Percentiles rank a stretch among this genome's conserved stretches.
Evolutionary conservation across 92 coral and sea anemone species (phyloP).

Genomic region (Actinostola sp.): DNA sequence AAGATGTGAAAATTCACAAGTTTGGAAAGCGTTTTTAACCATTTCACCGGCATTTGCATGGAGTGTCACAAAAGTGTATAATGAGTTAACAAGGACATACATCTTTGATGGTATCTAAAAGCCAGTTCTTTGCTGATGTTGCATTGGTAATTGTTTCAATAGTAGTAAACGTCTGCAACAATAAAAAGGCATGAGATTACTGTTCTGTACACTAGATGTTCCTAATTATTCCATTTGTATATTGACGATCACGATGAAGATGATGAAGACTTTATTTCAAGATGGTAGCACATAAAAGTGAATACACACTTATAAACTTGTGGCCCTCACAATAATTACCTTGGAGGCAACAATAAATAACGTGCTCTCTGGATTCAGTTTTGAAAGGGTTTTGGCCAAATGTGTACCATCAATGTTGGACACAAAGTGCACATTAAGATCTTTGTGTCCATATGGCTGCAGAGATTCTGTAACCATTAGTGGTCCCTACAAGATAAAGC

Average conservation of each 20-base stretch:
- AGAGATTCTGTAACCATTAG: slow-evolving; percentile 97
- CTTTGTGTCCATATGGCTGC: slow-evolving; percentile 79
- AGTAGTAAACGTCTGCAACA: slow-evolving; percentile 93
- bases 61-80: not conserved
- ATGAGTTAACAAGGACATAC: slow-evolving; percentile 37
- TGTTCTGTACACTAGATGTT: too few species aligned
- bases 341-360: slow-evolving; percentile 92
- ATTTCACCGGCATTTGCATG: too few species aligned
- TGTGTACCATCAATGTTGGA: slow-evolving; percentile 99
- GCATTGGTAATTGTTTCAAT: slow-evolving; percentile 98
- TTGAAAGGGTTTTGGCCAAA: slow-evolving; percentile 81
- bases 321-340: slow-evolving; percentile 56
- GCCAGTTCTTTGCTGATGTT: slow-evolving; percentile 88
- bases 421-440: slow-evolving; percentile 87
- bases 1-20: too few species aligned
- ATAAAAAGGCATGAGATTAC: not conserved
- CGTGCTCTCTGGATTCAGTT: slow-evolving; percentile 86
- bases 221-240: too few species aligned
- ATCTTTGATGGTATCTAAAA: slow-evolving; percentile 77
- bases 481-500: slow-evolving; percentile 67
- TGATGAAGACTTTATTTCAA: too few species aligned
- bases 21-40: too few species aligned
- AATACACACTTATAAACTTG: too few species aligned
- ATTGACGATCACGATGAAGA: too few species aligned
- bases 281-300: too few species aligned